phyloP scores from a whole-genome alignment of 2,888 invertebrate species.

The Callyntrura sp. region DNA sequence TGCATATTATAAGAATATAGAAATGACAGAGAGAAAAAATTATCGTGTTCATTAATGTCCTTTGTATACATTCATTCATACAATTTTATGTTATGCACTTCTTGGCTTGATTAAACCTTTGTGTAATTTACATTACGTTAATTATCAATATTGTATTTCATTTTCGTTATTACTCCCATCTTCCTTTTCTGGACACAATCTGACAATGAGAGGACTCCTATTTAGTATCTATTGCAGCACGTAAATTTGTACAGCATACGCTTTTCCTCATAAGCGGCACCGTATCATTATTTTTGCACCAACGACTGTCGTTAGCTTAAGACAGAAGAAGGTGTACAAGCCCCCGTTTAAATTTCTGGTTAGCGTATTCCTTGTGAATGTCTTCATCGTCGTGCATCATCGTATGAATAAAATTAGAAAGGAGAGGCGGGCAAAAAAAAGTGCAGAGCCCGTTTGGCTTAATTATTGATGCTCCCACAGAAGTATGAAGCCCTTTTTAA shows the following conservation, averaged over 20 bases:
- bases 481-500: constrained; percentile 9
- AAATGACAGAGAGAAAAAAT: background rate
- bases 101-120: no score
- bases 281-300: no score
- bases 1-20: background rate
- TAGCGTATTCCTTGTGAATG: background rate
- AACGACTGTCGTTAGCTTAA: no score
- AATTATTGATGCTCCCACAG: constrained; percentile 47
- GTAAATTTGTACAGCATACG: no score
- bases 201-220: no score
- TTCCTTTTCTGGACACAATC: no score
- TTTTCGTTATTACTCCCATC: no score
- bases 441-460: constrained; percentile 51
- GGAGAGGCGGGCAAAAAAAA: background rate
- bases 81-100: background rate
- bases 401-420: background rate
- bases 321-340: background rate
- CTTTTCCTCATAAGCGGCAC: no score
- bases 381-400: background rate
- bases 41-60: background rate
- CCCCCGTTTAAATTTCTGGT: constrained; percentile 4
- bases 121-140: no score
- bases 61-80: background rate
- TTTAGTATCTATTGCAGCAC: no score
- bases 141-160: no score